Base-by-base conservation (phyloP, 1,140 invertebrate genomes). In the Cryptotermes secundus region DNA sequence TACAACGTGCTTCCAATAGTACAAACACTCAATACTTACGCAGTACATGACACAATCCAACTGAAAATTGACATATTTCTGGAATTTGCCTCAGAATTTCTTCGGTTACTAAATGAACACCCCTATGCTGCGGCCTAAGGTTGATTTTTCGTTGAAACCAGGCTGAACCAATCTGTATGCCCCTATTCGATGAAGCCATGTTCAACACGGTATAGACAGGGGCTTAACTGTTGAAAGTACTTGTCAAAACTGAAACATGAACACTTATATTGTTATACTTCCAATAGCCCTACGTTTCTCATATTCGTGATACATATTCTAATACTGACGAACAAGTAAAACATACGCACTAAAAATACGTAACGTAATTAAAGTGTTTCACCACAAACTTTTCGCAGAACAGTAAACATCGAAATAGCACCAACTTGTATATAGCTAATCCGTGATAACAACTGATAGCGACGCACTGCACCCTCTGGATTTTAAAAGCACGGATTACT, bases 111-210 rank as follows among this genome's bases (percentile, higher is more conserved):
- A 98, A 92, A 91, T 98, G 97, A 87, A 98, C 96, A 87, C 97
- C 97, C 90, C 97, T 93, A 90, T 97, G 96, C 90, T 98, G 96
- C 87, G 97, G 96, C 89, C 97, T 94, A 88, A 99, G 93, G 91
- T 97, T 97, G 89, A 99, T 95, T 92, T 98, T 98, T 90, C 96
- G 95, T 92, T 99, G 97, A 93, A 98, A 97, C 97, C 97, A 99
- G 90, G 97, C 96, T 89, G 96, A 96, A 90, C 96, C 95, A 89
- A 96, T 96, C 92, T 97, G 96, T 90, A 97, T 95, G 90, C 96
- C 95, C 91, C 94, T 93, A 88, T 93, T 94, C 89, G 95, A 95
- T 89, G 95, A 96, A 92, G 95, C 95, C 95, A 96, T 96, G 92
- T 93, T 93, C 85, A 84, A 83, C 86, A 85, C 85, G 24, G 79